These are phyloP conservation scores for Ectropis grisescens DNA, from an alignment of 1,140 invertebrate species.

Conservation along the genomic window DNA sequence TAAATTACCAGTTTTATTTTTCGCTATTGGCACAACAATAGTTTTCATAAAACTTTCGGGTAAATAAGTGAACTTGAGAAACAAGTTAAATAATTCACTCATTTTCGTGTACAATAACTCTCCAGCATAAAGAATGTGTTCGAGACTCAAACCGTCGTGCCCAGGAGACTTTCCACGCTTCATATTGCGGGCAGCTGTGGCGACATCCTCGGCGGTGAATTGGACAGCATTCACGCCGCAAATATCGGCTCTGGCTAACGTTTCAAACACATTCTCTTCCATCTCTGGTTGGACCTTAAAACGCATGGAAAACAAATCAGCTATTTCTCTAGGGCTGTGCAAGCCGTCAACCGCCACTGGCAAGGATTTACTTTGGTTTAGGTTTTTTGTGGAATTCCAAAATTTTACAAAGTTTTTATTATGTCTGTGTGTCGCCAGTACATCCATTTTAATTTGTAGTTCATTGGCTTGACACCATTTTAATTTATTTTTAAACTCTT, in stretches of 20 bases:
- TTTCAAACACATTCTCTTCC: neutral
- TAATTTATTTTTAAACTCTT: neutral
- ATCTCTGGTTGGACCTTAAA: neutral
- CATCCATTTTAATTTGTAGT: neutral
- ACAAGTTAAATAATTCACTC: neutral
- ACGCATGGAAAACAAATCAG: neutral
- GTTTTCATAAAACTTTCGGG: neutral
- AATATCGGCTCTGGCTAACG: neutral
- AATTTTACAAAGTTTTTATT: slow-evolving; percentile 1
- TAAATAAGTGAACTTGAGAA: neutral
- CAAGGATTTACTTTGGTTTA: neutral
- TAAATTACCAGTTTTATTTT: neutral
- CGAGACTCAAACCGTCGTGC: neutral
- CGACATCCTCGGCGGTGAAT: neutral
- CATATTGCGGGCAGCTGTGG: neutral
- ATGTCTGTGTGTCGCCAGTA: neutral
- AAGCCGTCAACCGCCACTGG: neutral
- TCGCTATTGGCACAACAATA: neutral
- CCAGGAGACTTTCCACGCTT: neutral
- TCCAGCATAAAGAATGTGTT: neutral
- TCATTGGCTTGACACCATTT: neutral
- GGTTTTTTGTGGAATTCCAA: neutral
- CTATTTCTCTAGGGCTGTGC: neutral
- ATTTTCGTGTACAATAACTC: neutral
- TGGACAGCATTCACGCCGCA: neutral